phyloP scores from a whole-genome alignment of 2,888 invertebrate species.

The Nudaria mundana region DNA sequence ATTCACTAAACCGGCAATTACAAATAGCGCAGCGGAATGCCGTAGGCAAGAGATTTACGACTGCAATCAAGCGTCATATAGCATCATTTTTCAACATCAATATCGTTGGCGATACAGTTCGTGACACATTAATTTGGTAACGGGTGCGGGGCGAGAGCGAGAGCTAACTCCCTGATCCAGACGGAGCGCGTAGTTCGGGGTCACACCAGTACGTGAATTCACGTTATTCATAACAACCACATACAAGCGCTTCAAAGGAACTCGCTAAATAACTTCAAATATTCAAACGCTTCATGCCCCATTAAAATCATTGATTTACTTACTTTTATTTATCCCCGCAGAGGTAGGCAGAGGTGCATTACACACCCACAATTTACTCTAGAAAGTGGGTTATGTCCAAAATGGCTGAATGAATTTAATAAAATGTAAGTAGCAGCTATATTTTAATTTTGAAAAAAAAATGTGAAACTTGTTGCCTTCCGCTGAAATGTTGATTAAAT shows the following conservation, averaged over 20 bases:
- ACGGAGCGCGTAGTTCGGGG: background rate
- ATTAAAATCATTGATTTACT: too few relatives aligned
- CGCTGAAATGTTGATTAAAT: too few relatives aligned
- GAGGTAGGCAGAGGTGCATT: too few relatives aligned
- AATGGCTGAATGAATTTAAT: too few relatives aligned
- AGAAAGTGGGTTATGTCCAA: too few relatives aligned
- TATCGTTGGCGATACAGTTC: slow-evolving; percentile 48
- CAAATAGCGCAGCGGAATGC: slow-evolving; percentile 20
- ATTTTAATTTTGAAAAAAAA: too few relatives aligned
- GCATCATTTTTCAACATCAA: slow-evolving; percentile 61
- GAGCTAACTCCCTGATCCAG: slow-evolving; percentile 10
- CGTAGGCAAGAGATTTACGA: slow-evolving; percentile 49
- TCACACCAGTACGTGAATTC: slow-evolving; percentile 33
- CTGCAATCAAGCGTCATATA: slow-evolving; percentile 54
- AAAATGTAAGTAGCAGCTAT: too few relatives aligned
- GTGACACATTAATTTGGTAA: slow-evolving; percentile 63
- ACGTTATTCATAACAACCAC: slow-evolving; percentile 47
- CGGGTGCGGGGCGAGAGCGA: slow-evolving; percentile 37
- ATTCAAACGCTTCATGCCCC: too few relatives aligned
- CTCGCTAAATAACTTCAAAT: too few relatives aligned
- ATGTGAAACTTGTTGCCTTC: too few relatives aligned
- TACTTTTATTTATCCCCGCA: too few relatives aligned
- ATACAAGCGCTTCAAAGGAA: slow-evolving; percentile 15
- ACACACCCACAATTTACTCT: too few relatives aligned
- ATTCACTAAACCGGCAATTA: slow-evolving; percentile 27